Percentiles rank a stretch among this genome's conserved stretches.
phyloP scores from a whole-genome alignment of 2,113 vertebrate genomes.

The Oryzias woworae region DNA sequence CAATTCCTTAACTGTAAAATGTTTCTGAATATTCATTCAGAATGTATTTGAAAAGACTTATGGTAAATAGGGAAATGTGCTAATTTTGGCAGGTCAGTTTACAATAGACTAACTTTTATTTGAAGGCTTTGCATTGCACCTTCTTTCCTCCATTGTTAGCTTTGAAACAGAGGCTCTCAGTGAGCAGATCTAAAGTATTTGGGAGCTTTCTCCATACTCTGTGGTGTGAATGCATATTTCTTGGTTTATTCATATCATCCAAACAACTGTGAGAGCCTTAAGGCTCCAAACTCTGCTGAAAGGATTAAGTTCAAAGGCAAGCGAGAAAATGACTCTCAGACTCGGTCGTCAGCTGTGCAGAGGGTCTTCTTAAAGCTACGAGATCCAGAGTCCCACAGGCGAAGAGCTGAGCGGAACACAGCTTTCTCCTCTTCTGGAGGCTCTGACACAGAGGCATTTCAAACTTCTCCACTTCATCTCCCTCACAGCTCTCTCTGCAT shows the following conservation, averaged over 20 bases:
- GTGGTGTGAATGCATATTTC: conserved; percentile 69
- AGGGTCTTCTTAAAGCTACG: conserved; percentile 61
- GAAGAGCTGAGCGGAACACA: conserved; percentile 45
- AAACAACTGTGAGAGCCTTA: conserved; percentile 61
- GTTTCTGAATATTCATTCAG: too few species aligned
- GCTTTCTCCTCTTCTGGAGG: conserved; percentile 43
- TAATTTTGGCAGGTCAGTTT: too few species aligned
- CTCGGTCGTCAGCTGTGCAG: conserved; percentile 75
- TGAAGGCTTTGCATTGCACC: too few species aligned
- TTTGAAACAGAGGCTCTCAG: too few species aligned
- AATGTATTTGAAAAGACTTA: too few species aligned
- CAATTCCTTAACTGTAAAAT: too few species aligned
- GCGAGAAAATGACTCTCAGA: conserved; percentile 77
- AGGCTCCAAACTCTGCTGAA: conserved; percentile 66
- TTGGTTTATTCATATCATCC: conserved; percentile 67
- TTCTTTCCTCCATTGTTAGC: too few species aligned
- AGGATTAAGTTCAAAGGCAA: conserved; percentile 79
- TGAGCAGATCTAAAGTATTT: too few species aligned
- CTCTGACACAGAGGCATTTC: conserved; percentile 31
- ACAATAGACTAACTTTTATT: too few species aligned
- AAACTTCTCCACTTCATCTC: conserved; percentile 37
- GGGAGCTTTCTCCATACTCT: conserved; percentile 61
- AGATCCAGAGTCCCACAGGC: conserved; percentile 72
- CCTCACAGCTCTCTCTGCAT: conserved; percentile 5
- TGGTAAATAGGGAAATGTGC: too few species aligned